Base-by-base conservation (phyloP, 1,140 invertebrate genomes). In the Cotesia glomerata region DNA sequence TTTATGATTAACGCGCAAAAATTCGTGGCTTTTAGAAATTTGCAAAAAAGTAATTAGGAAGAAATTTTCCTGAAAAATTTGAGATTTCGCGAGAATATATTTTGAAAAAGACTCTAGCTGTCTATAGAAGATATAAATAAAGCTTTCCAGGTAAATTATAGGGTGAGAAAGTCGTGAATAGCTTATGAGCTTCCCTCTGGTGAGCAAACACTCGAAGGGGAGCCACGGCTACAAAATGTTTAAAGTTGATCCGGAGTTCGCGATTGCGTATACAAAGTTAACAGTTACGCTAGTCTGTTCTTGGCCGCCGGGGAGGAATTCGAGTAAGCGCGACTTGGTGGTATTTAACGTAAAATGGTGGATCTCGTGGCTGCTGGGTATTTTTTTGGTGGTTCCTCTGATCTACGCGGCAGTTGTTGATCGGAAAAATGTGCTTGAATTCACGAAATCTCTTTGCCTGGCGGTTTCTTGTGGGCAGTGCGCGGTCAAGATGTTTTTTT, bases 251-350 rank as follows among this genome's bases (percentile, higher is more conserved):
- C 69, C 69, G 4, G 51, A 58, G 49, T 39, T 11, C 35, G 69
- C 69, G n/a, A 16, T 71, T 7, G 13, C 11, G 13, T 71, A 63
- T 36, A 64, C 61, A 9, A 71, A 65, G 54, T 58, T 54, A 32
- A 39, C 13, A 5, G 59, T 64, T 9, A 45, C 14, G n/a, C 14
- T 71, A 0, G 64, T 65, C 13, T 63, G 63, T 8, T 65, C 69
- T 3, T 71, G 69, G 69, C 69, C 69, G n/a, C 69, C 69, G 8
- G 56, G 49, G 52, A 62, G 26, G 11, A 61, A 71, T 2, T 35
- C 69, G 1, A 64, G 32, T 13, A 65, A 64, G 18, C 7, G 36
- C 3, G 69, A 11, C 1, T 52, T 63, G 26, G 8, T 34, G 1
- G 7, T 71, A 4, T 71, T 71, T 14, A 58, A 56, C 4, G 13